Base-by-base conservation (phyloP, 1,140 invertebrate genomes). In the Apis florea region DNA sequence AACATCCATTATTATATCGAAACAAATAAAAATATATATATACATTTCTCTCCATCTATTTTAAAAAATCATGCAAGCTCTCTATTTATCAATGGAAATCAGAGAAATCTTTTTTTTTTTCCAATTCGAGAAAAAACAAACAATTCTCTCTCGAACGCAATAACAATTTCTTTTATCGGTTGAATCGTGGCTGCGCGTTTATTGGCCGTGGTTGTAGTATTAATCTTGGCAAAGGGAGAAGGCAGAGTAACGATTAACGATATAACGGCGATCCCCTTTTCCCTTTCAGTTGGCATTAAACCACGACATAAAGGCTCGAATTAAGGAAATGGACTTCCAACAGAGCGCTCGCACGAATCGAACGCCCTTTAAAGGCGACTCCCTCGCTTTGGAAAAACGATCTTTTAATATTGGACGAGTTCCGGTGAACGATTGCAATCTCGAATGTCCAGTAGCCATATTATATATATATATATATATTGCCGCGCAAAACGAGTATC, bases 221-320 rank as follows among this genome's bases (percentile, higher is more conserved):
- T 77, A 77, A 77, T 77, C 58, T 69, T 11, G 40, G 54, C 75
- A 47, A 17, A 21, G 64, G 53, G 74, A 49, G 21, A 40, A 13
- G n/a, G 15, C 3, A 4, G 73, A 21, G 40, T 21, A 56, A 76
- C 63, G 51, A 61, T 15, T 6, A 61, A 58, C 56, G 56, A 54
- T 76, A 54, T 76, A 76, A 74, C 47, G 47, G 59, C 24, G 21
- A 56, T 58, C 31, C 53, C 67, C 51, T 67, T 26, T 56, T 24
- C 53, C 21, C 64, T 64, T 24, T 66, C 26, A 31, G 15, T 6
- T 51, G 51, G 2, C 31, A 24, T 49, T 77, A 49, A 77, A 77
- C 63, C 40, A 51, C 54, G 49, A 49, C 9, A 54, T 5, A 54
- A 72, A 72, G 21, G 26, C n/a, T 49, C 21, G 58, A 79, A 63